A percentile compares a stretch with the other conserved stretches of the same genome.
These are phyloP conservation scores for Eupithecia vulgata DNA, from an alignment of 2,888 invertebrate species.

Conservation along the genomic window DNA sequence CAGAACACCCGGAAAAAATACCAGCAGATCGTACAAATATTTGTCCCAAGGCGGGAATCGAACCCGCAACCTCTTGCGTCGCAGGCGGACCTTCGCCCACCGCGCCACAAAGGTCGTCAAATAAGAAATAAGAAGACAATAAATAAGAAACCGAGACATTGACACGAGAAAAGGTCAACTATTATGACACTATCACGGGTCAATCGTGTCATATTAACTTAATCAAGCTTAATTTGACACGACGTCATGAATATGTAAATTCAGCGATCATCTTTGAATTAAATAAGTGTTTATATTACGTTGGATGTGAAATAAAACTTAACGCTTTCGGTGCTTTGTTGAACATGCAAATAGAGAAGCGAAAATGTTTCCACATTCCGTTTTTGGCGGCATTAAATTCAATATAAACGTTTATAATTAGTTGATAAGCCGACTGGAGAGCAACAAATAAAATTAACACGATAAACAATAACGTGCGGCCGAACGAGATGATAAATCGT, in stretches of 20 bases:
- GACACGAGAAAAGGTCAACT: conserved; percentile 45
- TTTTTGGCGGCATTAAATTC: conserved; percentile 55
- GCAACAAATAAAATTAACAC: conserved; percentile 80
- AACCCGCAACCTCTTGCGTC: too few species aligned
- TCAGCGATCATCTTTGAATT: conserved; percentile 62
- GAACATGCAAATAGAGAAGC: conserved; percentile 65
- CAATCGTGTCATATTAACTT: conserved; percentile 9
- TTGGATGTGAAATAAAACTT: conserved; percentile 62
- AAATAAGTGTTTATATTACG: conserved; percentile 68
- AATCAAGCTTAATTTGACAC: conserved; percentile 50
- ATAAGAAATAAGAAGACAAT: too few species aligned
- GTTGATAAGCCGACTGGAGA: conserved; percentile 70
- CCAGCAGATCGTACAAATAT: too few species aligned
- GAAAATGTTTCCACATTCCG: conserved; percentile 74
- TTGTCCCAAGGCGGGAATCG: too few species aligned
- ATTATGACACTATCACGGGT: conserved; percentile 9
- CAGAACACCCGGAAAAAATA: too few species aligned
- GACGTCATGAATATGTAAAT: conserved; percentile 57
- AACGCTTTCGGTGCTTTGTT: conserved; percentile 55
- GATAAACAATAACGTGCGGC: conserved; percentile 75
- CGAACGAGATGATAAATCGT: conserved; percentile 77
- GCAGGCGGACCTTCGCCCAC: too few species aligned
- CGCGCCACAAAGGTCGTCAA: too few species aligned
- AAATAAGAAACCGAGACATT: conserved; percentile 38
- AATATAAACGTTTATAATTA: conserved; percentile 75